Evolutionary conservation across 2,797 vertebrate genomes (phyloP).

Genomic region (Microctenopoma stevenorrisi): DNA sequence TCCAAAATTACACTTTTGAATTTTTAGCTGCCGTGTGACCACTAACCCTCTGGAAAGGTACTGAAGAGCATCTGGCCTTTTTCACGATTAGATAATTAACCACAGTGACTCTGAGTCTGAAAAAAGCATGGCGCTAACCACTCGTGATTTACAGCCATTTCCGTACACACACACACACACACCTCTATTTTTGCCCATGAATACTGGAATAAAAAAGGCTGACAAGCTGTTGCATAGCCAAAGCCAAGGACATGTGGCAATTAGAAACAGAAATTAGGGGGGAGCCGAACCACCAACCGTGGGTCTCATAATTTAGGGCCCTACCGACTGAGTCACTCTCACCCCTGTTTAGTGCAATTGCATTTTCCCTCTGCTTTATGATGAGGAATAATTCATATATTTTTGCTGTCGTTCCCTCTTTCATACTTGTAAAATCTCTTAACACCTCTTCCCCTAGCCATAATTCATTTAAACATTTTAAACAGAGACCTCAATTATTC

Average conservation of each 20-base stretch:
- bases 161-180: no score
- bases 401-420: conserved; percentile 38
- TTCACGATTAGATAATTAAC: background rate
- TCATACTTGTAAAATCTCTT: conserved; percentile 55
- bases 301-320: no score
- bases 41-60: background rate
- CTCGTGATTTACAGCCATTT: no score
- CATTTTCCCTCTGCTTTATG: conserved; percentile 11
- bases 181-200: no score
- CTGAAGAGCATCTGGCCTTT: conserved; percentile 12
- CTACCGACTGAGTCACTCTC: no score
- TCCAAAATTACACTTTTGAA: no score
- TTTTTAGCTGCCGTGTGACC: conserved; percentile 2
- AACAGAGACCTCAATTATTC: conserved; percentile 77
- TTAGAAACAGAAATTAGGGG: no score
- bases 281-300: no score
- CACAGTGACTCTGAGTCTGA: conserved; percentile 1
- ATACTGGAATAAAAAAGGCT: no score
- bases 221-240: no score
- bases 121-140: no score
- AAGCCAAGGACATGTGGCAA: no score
- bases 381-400: conserved; percentile 52
- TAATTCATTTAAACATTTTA: conserved; percentile 80
- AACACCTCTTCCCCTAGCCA: conserved; percentile 59
- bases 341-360: background rate